phyloP scores from a whole-genome alignment of 1,140 invertebrate genomes.

The Amyelois transitella region DNA sequence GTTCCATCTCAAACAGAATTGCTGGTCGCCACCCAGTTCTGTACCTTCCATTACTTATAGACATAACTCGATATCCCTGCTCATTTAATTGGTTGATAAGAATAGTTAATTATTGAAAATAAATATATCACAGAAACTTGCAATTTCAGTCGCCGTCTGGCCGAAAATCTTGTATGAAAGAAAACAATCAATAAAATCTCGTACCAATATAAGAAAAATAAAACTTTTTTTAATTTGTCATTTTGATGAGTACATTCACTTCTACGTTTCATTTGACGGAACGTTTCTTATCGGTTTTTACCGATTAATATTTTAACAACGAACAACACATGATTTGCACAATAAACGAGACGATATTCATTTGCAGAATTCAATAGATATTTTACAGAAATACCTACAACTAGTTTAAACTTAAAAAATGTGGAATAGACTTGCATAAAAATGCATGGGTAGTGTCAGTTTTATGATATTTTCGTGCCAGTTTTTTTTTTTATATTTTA shows the following conservation, averaged over 20 bases:
- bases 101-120: slow-evolving; percentile 74
- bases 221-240: slow-evolving; percentile 76
- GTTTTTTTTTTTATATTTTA: no score
- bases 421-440: no score
- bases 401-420: no score
- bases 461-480: no score
- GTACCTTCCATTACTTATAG: slow-evolving; percentile 76
- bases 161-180: slow-evolving; percentile 73
- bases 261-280: slow-evolving; percentile 58
- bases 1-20: slow-evolving; percentile 95
- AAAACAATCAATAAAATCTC: slow-evolving; percentile 76
- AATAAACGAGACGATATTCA: no score
- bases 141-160: slow-evolving; percentile 74
- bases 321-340: not conserved
- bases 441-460: no score
- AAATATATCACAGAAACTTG: slow-evolving; percentile 75
- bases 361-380: no score
- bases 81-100: slow-evolving; percentile 74
- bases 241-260: slow-evolving; percentile 73
- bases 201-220: slow-evolving; percentile 76
- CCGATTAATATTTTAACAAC: not conserved
- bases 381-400: no score
- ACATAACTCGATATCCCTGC: slow-evolving; percentile 74
- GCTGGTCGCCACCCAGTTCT: slow-evolving; percentile 81
- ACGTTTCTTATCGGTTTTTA: slow-evolving; percentile 10